Conservation (phyloP, 2,113 vertebrate genomes). For the Heterochromis multidens region DNA sequence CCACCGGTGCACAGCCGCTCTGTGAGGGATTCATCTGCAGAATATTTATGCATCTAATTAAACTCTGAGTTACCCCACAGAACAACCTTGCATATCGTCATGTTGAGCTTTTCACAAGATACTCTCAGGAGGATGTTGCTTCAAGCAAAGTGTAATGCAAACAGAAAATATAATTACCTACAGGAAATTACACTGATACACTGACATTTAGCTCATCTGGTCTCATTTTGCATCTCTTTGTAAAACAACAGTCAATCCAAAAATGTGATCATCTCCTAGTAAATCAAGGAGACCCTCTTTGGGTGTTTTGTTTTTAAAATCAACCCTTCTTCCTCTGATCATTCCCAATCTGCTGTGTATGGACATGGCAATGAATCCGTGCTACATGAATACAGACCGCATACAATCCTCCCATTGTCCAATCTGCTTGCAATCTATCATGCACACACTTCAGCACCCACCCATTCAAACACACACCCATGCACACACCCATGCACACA, state of each 20-base stretch:
- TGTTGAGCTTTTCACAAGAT: background rate
- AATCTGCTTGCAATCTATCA: conserved; percentile 37
- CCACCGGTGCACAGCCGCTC: background rate
- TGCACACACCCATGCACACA: background rate
- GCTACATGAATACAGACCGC: conserved; percentile 70
- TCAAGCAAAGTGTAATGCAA: conserved; percentile 1
- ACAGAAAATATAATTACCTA: background rate
- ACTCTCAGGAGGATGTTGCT: background rate
- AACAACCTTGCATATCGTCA: background rate
- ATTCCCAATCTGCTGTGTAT: conserved; percentile 25
- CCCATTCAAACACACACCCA: conserved; percentile 13
- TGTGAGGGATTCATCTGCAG: background rate
- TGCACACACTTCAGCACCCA: conserved; percentile 1
- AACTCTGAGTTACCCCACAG: conserved; percentile 8
- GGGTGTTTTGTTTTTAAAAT: background rate
- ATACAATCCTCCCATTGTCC: conserved; percentile 70
- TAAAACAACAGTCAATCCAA: background rate
- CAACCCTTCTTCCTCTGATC: background rate
- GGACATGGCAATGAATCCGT: conserved; percentile 48
- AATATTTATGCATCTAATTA: conserved; percentile 40
- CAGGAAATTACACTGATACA: background rate
- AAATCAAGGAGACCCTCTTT: background rate
- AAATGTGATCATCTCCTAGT: background rate
- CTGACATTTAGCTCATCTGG: background rate
- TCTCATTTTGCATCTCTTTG: background rate